phyloP scores from a whole-genome alignment of 2,113 vertebrate genomes.

The Osmerus eperlanus region DNA sequence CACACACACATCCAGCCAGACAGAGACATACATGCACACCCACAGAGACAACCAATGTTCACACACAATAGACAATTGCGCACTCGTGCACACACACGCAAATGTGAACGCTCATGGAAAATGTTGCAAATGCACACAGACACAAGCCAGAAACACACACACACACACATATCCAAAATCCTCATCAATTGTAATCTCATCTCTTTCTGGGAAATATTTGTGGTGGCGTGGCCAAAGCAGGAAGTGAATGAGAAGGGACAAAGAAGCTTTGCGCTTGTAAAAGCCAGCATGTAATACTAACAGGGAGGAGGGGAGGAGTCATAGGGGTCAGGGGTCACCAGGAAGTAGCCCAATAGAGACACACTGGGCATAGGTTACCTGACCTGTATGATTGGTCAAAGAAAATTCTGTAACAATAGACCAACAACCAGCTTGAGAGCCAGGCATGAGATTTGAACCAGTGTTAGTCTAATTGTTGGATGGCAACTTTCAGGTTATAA shows the following conservation, averaged over 20 bases:
- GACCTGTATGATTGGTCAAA: not conserved
- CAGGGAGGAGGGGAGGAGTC: slow-evolving; percentile 5
- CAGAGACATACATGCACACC: not conserved
- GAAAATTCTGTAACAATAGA: not conserved
- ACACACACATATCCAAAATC: not conserved
- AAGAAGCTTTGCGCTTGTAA: slow-evolving; percentile 24
- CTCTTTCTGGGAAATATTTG: slow-evolving; percentile 48
- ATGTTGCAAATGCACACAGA: slow-evolving; percentile 5
- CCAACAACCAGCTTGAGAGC: too few species aligned
- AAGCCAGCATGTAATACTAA: slow-evolving; percentile 34
- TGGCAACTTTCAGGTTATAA: too few species aligned
- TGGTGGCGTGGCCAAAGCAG: slow-evolving; percentile 36
- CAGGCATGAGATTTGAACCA: too few species aligned
- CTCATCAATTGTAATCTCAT: slow-evolving; percentile 35
- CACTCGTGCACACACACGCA: not conserved
- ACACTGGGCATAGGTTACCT: not conserved
- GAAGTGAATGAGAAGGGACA: slow-evolving; percentile 36
- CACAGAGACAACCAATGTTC: not conserved
- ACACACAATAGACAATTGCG: not conserved
- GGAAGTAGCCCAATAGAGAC: not conserved
- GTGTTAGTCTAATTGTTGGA: too few species aligned
- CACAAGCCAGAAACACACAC: not conserved
- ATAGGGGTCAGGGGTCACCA: slow-evolving; percentile 25
- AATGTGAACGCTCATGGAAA: not conserved
- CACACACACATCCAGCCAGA: not conserved